Percentiles rank a stretch among this genome's conserved stretches.
Evolutionary conservation across 2,113 vertebrate species (phyloP).

Genomic region (Cygnus atratus): DNA sequence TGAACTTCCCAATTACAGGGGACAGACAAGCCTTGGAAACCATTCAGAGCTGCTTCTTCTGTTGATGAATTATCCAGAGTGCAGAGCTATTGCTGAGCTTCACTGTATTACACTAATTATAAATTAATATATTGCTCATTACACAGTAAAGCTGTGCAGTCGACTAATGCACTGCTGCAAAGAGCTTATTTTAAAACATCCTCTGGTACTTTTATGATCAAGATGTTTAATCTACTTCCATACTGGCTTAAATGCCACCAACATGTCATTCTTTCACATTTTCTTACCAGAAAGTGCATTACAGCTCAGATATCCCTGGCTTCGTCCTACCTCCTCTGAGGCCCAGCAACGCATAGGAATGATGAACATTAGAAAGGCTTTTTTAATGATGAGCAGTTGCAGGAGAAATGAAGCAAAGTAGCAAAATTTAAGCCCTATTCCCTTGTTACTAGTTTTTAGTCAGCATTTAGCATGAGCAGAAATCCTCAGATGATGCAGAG

Average conservation of each 20-base stretch:
- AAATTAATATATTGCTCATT: slow-evolving; percentile 76
- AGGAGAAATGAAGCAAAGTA: not conserved
- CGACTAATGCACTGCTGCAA: slow-evolving; percentile 61
- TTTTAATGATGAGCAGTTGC: not conserved
- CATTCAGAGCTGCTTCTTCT: slow-evolving; percentile 54
- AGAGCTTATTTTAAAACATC: slow-evolving; percentile 44
- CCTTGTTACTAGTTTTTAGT: not conserved
- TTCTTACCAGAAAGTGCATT: not conserved
- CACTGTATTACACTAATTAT: slow-evolving; percentile 71
- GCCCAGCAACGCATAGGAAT: not conserved
- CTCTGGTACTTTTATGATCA: slow-evolving; percentile 50
- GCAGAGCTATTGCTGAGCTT: slow-evolving; percentile 60
- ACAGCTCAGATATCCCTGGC: not conserved
- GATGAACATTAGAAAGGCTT: not conserved
- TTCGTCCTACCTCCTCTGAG: not conserved
- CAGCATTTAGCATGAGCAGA: not conserved
- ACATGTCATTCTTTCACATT: not conserved
- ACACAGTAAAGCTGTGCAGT: slow-evolving; percentile 46
- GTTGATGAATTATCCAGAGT: slow-evolving; percentile 62
- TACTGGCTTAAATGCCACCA: slow-evolving; percentile 46
- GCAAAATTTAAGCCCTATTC: not conserved
- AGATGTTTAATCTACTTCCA: slow-evolving; percentile 58
- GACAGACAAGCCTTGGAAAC: slow-evolving; percentile 59
- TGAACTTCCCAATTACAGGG: slow-evolving; percentile 45
- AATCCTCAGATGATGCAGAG: not conserved